These are phyloP conservation scores for Actias luna DNA, from an alignment of 2,888 invertebrate genomes.

Conservation along the genomic window DNA sequence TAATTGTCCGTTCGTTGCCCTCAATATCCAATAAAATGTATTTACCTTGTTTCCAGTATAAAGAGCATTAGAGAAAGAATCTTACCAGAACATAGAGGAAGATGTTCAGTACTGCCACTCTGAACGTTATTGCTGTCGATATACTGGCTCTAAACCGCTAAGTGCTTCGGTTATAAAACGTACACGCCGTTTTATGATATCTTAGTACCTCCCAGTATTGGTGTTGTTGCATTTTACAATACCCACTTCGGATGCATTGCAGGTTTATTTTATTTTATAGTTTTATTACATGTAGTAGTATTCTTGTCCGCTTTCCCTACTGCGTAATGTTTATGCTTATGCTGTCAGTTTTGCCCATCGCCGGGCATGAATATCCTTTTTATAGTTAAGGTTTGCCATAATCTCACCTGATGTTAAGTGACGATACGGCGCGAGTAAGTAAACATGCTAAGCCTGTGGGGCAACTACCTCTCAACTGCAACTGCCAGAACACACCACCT, in stretches of 20 bases:
- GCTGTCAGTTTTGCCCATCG: not conserved
- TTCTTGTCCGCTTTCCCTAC: constrained; percentile 7
- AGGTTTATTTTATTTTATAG: constrained; percentile 7
- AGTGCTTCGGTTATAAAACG: constrained; percentile 13
- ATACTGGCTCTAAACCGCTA: constrained; percentile 8
- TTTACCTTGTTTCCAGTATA: not conserved
- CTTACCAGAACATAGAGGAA: not conserved
- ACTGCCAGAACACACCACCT: too few species aligned
- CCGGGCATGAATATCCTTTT: not conserved
- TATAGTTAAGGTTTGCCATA: not conserved
- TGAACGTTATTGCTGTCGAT: constrained; percentile 6
- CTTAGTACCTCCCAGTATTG: not conserved
- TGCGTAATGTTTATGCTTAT: not conserved
- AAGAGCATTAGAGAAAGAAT: not conserved
- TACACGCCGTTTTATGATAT: constrained; percentile 12
- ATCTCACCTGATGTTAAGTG: too few species aligned
- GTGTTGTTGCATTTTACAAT: constrained; percentile 15
- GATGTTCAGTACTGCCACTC: not conserved
- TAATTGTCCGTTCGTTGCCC: not conserved
- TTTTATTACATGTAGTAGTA: constrained; percentile 10
- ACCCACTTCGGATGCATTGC: constrained; percentile 14
- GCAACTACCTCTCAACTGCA: too few species aligned
- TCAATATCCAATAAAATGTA: too few species aligned
- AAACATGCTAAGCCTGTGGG: too few species aligned
- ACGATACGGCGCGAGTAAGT: too few species aligned